phyloP scores from a whole-genome alignment of 1,140 invertebrate species.

The Centruroides sculpturatus region DNA sequence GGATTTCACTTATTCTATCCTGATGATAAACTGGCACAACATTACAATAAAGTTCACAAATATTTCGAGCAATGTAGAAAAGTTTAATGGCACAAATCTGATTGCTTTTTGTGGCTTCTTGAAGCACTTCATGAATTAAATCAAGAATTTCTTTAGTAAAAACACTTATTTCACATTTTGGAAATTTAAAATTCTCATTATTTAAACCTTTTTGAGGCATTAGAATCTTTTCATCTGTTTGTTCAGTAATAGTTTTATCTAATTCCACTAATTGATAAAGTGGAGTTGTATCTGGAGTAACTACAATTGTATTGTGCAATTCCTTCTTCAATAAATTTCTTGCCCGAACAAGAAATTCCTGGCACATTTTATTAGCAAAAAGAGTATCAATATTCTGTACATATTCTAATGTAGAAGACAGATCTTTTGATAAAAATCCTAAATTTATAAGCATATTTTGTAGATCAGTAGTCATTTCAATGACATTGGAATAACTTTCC shows the following conservation, averaged over 20 bases:
- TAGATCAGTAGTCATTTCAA: conserved; percentile 46
- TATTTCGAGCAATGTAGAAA: conserved; percentile 51
- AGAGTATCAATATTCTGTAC: conserved; percentile 57
- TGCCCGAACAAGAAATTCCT: conserved; percentile 49
- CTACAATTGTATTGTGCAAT: conserved; percentile 54
- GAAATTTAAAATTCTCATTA: conserved; percentile 34
- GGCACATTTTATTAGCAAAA: conserved; percentile 54
- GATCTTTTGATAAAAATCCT: conserved; percentile 27
- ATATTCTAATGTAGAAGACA: conserved; percentile 45
- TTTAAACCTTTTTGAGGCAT: conserved; percentile 10
- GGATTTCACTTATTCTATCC: conserved; percentile 58
- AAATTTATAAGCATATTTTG: conserved; percentile 41
- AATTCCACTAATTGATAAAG: neutral
- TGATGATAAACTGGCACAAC: conserved; percentile 63
- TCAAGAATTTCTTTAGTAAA: conserved; percentile 42
- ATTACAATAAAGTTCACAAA: conserved; percentile 61
- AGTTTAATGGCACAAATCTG: conserved; percentile 42
- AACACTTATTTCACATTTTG: conserved; percentile 44
- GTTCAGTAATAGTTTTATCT: neutral
- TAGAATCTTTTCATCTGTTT: conserved; percentile 4
- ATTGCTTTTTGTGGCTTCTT: conserved; percentile 47
- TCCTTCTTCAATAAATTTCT: conserved; percentile 61
- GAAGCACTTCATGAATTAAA: conserved; percentile 51
- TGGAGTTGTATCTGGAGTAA: conserved; percentile 26
- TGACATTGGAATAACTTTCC: conserved; percentile 44